Conservation (phyloP, 2,113 vertebrate species). For the Malurus melanocephalus region DNA sequence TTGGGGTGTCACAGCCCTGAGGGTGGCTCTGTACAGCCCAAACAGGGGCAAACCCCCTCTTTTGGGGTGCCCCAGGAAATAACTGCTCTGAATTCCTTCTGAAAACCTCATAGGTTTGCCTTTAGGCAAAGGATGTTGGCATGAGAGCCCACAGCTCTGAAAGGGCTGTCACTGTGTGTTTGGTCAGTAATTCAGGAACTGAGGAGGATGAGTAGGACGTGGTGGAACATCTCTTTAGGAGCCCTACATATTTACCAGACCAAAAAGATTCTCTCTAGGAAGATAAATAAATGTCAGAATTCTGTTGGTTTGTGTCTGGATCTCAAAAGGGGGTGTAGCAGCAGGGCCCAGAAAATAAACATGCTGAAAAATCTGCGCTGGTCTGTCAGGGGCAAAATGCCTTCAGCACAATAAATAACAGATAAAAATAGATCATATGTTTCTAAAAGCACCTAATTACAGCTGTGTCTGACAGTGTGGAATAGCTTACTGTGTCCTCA, state of each 20-base stretch:
- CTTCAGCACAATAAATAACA: neutral
- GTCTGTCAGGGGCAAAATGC: neutral
- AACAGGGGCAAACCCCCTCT: neutral
- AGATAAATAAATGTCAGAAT: neutral
- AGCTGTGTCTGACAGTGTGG: neutral
- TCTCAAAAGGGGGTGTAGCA: neutral
- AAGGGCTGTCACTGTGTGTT: neutral
- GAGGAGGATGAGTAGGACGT: neutral
- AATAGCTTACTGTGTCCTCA: neutral
- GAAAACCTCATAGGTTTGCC: neutral
- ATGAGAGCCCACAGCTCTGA: neutral
- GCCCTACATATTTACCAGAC: neutral
- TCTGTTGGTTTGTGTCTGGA: neutral
- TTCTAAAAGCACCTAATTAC: constrained; percentile 46
- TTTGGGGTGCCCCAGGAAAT: neutral
- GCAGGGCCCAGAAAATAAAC: neutral
- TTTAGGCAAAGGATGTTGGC: neutral
- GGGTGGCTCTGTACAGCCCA: neutral
- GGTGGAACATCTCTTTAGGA: neutral
- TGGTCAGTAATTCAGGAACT: constrained; percentile 10
- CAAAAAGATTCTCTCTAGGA: neutral
- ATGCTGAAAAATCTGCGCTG: neutral
- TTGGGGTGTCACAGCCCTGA: neutral
- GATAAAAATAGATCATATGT: constrained; percentile 15
- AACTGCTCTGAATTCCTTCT: neutral